phyloP scores from a whole-genome alignment of 2,888 invertebrate species.

The Scotopteryx bipunctaria region DNA sequence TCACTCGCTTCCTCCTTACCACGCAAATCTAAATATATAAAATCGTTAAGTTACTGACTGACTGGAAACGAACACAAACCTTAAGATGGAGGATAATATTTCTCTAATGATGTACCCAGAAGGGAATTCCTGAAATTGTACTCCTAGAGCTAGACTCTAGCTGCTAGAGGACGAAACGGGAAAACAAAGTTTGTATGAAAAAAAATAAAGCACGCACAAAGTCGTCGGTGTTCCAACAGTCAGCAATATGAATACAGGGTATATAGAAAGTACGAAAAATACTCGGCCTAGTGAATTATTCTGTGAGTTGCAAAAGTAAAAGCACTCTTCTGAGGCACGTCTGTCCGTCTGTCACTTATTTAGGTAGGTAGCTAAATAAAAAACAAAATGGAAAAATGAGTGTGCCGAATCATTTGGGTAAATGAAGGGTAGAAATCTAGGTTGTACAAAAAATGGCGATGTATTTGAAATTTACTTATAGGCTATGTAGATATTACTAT shows the following conservation, averaged over 20 bases:
- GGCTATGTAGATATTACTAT: no score
- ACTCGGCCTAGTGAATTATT: slow-evolving; percentile 61
- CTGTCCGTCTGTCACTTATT: slow-evolving; percentile 72
- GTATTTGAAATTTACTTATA: not conserved
- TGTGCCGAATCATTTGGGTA: slow-evolving; percentile 16
- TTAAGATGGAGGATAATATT: no score
- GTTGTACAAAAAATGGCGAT: not conserved
- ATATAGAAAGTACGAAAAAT: slow-evolving; percentile 50
- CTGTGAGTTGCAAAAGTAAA: slow-evolving; percentile 67
- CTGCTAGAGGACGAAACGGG: no score
- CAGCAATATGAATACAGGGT: slow-evolving; percentile 49
- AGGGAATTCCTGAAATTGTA: no score
- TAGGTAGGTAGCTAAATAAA: slow-evolving; percentile 59
- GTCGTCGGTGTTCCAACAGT: no score
- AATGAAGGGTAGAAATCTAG: not conserved
- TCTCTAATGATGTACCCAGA: no score
- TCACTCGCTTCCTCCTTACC: slow-evolving; percentile 28
- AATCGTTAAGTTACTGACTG: no score
- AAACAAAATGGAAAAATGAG: slow-evolving; percentile 39
- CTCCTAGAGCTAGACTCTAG: no score
- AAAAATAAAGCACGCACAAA: no score
- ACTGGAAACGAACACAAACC: no score
- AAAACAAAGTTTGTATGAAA: no score
- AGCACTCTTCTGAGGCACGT: slow-evolving; percentile 60
- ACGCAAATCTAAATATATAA: slow-evolving; percentile 26